These are phyloP conservation scores for Acronicta leporina DNA, from an alignment of 2,888 invertebrate genomes.

Conservation along the genomic window DNA sequence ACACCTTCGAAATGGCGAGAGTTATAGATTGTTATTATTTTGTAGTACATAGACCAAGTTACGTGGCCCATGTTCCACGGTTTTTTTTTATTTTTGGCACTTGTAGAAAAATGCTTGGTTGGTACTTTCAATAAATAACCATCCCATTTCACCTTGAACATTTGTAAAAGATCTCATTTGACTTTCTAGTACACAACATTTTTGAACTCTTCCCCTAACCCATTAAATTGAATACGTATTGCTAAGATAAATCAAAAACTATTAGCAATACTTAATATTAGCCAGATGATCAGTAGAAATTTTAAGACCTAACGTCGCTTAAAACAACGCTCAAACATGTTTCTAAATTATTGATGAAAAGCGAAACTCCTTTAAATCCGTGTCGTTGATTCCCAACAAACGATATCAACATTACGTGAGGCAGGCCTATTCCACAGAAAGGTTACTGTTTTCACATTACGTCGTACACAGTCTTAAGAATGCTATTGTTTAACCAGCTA, in stretches of 20 bases:
- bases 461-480: constrained; percentile 52
- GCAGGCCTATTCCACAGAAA: constrained; percentile 47
- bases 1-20: constrained; percentile 52
- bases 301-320: constrained; percentile 1
- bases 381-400: constrained; percentile 43
- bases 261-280: constrained; percentile 8
- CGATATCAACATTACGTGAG: constrained; percentile 53
- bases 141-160: constrained; percentile 7
- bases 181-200: neutral
- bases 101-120: constrained; percentile 41
- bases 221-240: neutral
- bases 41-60: constrained; percentile 34
- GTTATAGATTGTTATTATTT: constrained; percentile 53
- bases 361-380: constrained; percentile 29
- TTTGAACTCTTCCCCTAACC: neutral
- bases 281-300: constrained; percentile 28
- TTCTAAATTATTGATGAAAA: constrained; percentile 43
- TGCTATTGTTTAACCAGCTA: constrained; percentile 53
- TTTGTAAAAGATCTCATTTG: neutral
- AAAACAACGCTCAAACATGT: constrained; percentile 14
- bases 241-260: neutral
- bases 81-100: constrained; percentile 40
- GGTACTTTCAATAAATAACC: constrained; percentile 25
- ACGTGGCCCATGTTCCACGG: constrained; percentile 41
- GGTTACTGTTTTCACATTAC: constrained; percentile 61